A percentile compares a stretch with the other conserved stretches of the same genome.
Evolutionary conservation across 2,888 invertebrate genomes (phyloP).

Genomic region (Drosophila meridiana): DNA sequence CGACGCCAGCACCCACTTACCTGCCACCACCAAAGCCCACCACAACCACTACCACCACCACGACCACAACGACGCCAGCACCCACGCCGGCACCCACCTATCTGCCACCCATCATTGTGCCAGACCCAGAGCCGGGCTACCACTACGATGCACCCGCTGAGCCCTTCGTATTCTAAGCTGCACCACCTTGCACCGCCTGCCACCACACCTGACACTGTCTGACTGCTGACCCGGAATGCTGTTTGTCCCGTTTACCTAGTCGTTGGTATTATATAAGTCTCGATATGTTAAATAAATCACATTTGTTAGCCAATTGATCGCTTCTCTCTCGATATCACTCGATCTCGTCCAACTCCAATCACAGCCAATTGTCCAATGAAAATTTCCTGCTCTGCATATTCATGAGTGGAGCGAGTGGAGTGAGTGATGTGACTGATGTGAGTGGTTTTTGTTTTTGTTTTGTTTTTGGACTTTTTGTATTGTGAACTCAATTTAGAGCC

Average conservation of each 20-base stretch:
- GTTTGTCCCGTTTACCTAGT: conserved; percentile 60
- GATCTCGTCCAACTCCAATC: conserved; percentile 51
- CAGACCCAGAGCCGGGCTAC: conserved; percentile 59
- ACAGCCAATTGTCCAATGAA: conserved; percentile 60
- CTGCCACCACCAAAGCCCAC: conserved; percentile 54
- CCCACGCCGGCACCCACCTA: conserved; percentile 70
- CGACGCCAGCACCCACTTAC: conserved; percentile 54
- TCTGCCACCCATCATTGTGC: conserved; percentile 64
- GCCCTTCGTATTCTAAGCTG: conserved; percentile 60
- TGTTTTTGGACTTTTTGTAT: conserved; percentile 4
- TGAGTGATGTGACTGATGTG: not conserved
- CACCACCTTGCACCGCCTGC: conserved; percentile 4
- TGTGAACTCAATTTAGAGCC: conserved; percentile 50
- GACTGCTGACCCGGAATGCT: conserved; percentile 48
- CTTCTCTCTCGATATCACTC: conserved; percentile 10
- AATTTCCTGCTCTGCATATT: conserved; percentile 65
- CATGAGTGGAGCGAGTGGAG: conserved; percentile 46
- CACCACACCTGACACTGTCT: conserved; percentile 3
- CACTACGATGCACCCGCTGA: conserved; percentile 66
- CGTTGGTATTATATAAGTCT: conserved; percentile 57
- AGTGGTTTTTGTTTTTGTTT: not conserved
- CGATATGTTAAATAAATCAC: conserved; percentile 63
- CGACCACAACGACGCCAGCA: conserved; percentile 60
- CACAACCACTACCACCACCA: conserved; percentile 49
- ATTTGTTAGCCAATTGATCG: conserved; percentile 61